Evolutionary conservation across 2,113 vertebrate species (phyloP).

Genomic region (Pterocles gutturalis): DNA sequence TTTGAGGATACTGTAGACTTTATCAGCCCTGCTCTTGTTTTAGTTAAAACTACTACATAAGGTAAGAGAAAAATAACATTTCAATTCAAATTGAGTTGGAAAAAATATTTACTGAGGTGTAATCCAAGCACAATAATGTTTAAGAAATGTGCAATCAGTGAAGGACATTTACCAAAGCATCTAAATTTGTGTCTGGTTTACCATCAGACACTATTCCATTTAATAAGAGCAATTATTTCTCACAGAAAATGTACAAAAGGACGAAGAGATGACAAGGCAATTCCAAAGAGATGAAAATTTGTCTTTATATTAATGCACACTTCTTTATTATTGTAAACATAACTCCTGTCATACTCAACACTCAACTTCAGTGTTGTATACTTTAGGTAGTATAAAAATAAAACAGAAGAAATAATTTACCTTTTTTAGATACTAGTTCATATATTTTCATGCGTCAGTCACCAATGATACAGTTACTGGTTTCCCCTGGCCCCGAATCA

Average conservation of each 20-base stretch:
- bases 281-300: not conserved
- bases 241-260: not conserved
- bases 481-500: not conserved
- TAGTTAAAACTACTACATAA: not conserved
- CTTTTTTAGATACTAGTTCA: not conserved
- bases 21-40: not conserved
- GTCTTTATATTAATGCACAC: slow-evolving; percentile 5
- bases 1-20: not conserved
- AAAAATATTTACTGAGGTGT: slow-evolving; percentile 67
- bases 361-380: not conserved
- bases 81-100: not conserved
- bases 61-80: not conserved
- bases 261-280: not conserved
- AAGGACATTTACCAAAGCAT: not conserved
- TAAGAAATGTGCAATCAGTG: slow-evolving; percentile 74
- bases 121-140: slow-evolving; percentile 87
- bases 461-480: not conserved
- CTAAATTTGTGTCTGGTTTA: not conserved
- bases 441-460: not conserved
- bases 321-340: slow-evolving; percentile 33
- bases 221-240: not conserved
- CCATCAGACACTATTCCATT: not conserved
- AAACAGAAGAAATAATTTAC: not conserved
- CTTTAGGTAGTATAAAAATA: not conserved
- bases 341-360: not conserved